These are phyloP conservation scores for Caenorhabditis sp. DNA, from an alignment of 2,888 invertebrate species.

Conservation along the genomic window DNA sequence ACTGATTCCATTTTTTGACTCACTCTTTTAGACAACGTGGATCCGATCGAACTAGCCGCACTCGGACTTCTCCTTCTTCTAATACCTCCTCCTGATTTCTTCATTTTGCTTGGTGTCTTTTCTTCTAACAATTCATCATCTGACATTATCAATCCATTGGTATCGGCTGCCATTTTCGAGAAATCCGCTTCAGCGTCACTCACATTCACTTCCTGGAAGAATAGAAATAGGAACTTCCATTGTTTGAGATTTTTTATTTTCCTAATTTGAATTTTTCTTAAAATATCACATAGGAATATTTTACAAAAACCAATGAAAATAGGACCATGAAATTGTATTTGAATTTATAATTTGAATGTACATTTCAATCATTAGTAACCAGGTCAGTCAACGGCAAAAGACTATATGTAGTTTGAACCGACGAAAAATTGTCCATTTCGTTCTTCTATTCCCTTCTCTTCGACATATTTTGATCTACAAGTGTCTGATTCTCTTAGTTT, in stretches of 20 bases:
- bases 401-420: too few relatives aligned
- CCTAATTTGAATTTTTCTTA: too few relatives aligned
- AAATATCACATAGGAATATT: too few relatives aligned
- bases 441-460: too few relatives aligned
- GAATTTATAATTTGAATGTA: too few relatives aligned
- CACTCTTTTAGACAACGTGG: conserved; percentile 26
- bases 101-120: not conserved
- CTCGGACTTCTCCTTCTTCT: conserved; percentile 27
- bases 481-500: too few relatives aligned
- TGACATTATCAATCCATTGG: conserved; percentile 12
- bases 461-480: too few relatives aligned
- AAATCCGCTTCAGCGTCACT: conserved; percentile 37
- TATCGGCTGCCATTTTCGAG: conserved; percentile 26
- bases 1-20: conserved; percentile 6
- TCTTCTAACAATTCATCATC: conserved; percentile 17
- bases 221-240: too few relatives aligned
- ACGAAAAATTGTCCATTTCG: conserved; percentile 1
- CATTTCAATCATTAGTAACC: too few relatives aligned
- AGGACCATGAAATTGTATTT: too few relatives aligned
- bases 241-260: not conserved
- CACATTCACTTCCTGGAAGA: conserved; percentile 14
- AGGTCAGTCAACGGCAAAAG: too few relatives aligned
- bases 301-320: too few relatives aligned
- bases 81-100: not conserved
- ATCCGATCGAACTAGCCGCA: conserved; percentile 8